These are phyloP conservation scores for Patella vulgata DNA, from an alignment of 1,140 invertebrate species.

Conservation along the genomic window DNA sequence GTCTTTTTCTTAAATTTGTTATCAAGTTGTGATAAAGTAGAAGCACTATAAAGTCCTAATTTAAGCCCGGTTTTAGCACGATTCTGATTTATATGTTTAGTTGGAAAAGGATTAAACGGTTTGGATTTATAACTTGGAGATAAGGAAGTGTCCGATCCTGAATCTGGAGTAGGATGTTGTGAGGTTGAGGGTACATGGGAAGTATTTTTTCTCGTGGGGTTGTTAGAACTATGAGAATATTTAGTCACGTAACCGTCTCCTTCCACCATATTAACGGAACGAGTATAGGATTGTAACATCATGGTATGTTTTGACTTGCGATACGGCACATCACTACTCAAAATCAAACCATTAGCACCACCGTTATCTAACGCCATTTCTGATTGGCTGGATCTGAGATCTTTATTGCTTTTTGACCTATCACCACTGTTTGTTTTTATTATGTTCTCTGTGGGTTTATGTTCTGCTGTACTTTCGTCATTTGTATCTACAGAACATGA, in stretches of 20 bases:
- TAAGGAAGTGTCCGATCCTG: background rate
- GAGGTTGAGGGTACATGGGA: background rate
- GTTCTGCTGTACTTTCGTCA: too few species aligned
- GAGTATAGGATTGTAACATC: too few species aligned
- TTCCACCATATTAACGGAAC: too few species aligned
- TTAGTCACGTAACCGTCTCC: background rate
- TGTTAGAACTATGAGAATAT: slow-evolving; percentile 5
- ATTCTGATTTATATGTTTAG: slow-evolving; percentile 46
- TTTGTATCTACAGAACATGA: too few species aligned
- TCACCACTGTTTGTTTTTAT: too few species aligned
- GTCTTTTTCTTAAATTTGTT: too few species aligned
- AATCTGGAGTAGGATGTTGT: slow-evolving; percentile 1
- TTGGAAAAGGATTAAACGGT: slow-evolving; percentile 55
- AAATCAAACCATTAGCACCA: background rate
- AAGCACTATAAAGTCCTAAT: slow-evolving; percentile 53
- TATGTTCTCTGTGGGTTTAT: too few species aligned
- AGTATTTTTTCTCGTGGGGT: background rate
- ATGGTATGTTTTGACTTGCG: too few species aligned
- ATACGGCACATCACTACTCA: background rate
- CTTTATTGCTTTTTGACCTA: too few species aligned
- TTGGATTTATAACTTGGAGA: slow-evolving; percentile 19
- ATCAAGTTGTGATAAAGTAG: slow-evolving; percentile 40
- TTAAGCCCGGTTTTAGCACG: slow-evolving; percentile 51
- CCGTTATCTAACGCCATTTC: too few species aligned
- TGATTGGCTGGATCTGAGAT: too few species aligned